phyloP scores from a whole-genome alignment of 2,113 vertebrate genomes.

The Zosterops japonicus region DNA sequence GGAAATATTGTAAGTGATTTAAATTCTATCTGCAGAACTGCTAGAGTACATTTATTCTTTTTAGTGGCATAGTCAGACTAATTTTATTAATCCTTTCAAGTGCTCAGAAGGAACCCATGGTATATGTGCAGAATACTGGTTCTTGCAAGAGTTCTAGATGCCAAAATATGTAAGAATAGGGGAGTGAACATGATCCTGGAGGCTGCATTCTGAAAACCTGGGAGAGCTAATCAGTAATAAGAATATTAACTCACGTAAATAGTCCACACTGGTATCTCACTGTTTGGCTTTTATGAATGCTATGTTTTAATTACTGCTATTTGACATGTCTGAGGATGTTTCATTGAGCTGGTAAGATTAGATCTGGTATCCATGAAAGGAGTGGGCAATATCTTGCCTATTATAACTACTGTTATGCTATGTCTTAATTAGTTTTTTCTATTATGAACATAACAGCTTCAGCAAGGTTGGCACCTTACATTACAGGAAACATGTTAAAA shows the following conservation, averaged over 20 bases:
- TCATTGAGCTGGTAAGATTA: not conserved
- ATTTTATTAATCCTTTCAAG: constrained; percentile 13
- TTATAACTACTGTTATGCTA: not conserved
- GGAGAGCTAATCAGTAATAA: not conserved
- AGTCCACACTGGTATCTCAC: not conserved
- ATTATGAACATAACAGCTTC: not conserved
- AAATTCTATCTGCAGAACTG: not conserved
- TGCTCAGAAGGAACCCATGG: not conserved
- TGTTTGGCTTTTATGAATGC: not conserved
- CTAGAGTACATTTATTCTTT: not conserved
- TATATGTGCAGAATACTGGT: not conserved
- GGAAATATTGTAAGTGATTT: not conserved
- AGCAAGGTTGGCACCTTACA: not conserved
- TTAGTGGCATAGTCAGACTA: not conserved
- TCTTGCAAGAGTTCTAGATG: not conserved
- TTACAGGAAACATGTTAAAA: not conserved
- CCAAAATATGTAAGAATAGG: not conserved
- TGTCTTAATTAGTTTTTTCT: constrained; percentile 1
- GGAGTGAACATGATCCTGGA: not conserved
- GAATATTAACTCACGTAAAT: not conserved
- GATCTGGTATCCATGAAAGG: not conserved
- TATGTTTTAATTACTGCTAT: not conserved
- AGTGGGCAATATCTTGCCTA: not conserved
- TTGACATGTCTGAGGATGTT: not conserved
- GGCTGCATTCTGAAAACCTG: not conserved